A percentile compares a stretch with the other conserved stretches of the same genome.
phyloP scores from a whole-genome alignment of 2,888 invertebrate species.

The Pogonocherus hispidulus region DNA sequence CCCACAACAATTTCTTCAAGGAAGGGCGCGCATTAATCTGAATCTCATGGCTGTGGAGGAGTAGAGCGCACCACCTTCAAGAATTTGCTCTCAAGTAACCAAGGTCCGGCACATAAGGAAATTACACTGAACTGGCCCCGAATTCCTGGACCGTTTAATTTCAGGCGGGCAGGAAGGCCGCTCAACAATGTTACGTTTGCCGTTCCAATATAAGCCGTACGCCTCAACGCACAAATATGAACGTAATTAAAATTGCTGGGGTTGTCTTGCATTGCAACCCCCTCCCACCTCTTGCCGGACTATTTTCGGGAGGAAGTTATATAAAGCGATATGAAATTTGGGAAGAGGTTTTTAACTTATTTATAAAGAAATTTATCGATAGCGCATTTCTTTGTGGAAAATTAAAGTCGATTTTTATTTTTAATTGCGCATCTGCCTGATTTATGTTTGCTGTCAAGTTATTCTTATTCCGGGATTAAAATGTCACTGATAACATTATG shows the following conservation, averaged over 20 bases:
- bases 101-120: slow-evolving; percentile 63
- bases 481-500: too few species aligned
- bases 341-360: neutral
- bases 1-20: slow-evolving; percentile 67
- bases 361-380: neutral
- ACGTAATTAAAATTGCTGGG: slow-evolving; percentile 51
- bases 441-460: too few species aligned
- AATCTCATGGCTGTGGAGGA: slow-evolving; percentile 66
- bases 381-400: too few species aligned
- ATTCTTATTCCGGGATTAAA: too few species aligned
- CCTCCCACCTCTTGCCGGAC: neutral
- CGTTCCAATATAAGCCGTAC: slow-evolving; percentile 47
- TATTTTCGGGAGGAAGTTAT: slow-evolving; percentile 7
- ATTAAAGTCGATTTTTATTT: too few species aligned
- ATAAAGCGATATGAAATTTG: neutral
- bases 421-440: too few species aligned
- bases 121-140: slow-evolving; percentile 61
- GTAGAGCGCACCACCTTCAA: slow-evolving; percentile 54
- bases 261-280: slow-evolving; percentile 39
- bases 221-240: slow-evolving; percentile 52
- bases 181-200: slow-evolving; percentile 49
- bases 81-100: slow-evolving; percentile 52
- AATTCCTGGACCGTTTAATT: slow-evolving; percentile 69
- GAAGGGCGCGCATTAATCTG: slow-evolving; percentile 69
- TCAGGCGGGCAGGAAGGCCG: slow-evolving; percentile 49